Evolutionary conservation across 2,113 vertebrate genomes (phyloP), one percentile per base, ranked within the genome.

Genomic region (Oreochromis tanganicae): DNA sequence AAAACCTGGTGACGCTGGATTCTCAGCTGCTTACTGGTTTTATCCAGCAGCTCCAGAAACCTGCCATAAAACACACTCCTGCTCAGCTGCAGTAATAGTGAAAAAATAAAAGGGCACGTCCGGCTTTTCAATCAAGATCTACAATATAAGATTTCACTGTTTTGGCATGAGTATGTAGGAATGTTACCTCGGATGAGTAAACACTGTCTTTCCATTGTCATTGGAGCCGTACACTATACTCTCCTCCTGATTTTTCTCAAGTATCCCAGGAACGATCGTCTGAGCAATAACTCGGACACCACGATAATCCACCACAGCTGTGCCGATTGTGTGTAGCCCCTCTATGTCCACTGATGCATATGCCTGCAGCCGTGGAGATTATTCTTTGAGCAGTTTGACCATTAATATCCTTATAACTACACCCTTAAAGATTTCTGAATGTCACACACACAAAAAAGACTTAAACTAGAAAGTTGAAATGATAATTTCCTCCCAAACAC

Each of bases 231-330:
- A 99, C 88, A 98, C 96, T 17, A 99, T 97, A 0, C 96, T 98
- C 94, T 99, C 98, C 48, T 99, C 97, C 95, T 98, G 98, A 92
- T 97, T 98, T 83, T 97, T 96, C 88, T 99, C 98, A 91, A 99
- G 93, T 93, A 99, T 98, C 21, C 98, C 98, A 0, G 98, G 98
- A 88, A 99, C 97, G 73, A 99, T 97, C 1, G 97, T 98, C 93
- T 99, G 98, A 55, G 98, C 98, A 0, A 98, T 98, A 86, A 99
- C 97, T 2, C 98, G 97, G 93, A 98, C 97, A 2, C 98, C 98
- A 1, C 97, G 96, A 89, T 99, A 99, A 91, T 99, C 98, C 82
- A 99, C 97, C 89, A 99, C 97, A 3, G 97, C 97, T 0, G 98
- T 98, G 48, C 98, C 98, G 52, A 99, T 94, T 0, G 97, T 98